Conservation (phyloP, 2,888 invertebrate genomes). For the Acheta domesticus region DNA sequence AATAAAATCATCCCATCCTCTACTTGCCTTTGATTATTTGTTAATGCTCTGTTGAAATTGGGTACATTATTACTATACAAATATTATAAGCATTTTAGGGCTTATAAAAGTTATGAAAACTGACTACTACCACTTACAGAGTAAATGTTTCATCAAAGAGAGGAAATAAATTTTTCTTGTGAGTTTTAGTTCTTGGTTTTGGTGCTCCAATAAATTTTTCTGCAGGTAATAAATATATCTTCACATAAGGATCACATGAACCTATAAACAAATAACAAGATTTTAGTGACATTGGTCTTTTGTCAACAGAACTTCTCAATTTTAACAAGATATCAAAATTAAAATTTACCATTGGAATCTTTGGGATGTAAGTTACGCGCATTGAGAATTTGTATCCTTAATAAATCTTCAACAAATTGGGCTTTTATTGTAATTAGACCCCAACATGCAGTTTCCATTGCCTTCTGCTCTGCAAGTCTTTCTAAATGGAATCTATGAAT, state of each 20-base stretch:
- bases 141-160: constrained; percentile 92
- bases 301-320: too few species aligned
- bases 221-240: constrained; percentile 79
- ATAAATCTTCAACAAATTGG: constrained; percentile 64
- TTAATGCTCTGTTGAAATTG: constrained; percentile 56
- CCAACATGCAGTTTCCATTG: constrained; percentile 59
- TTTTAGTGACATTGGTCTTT: too few species aligned
- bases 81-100: constrained; percentile 19
- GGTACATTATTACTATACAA: constrained; percentile 5
- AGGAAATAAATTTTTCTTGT: constrained; percentile 89
- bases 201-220: constrained; percentile 72
- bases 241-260: constrained; percentile 88
- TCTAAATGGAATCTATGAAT: constrained; percentile 74
- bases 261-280: constrained; percentile 54
- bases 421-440: constrained; percentile 76
- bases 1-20: constrained; percentile 76
- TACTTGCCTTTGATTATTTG: constrained; percentile 65
- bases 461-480: constrained; percentile 64
- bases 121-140: constrained; percentile 65
- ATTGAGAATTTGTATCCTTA: constrained; percentile 84
- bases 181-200: constrained; percentile 83
- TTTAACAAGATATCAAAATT: neutral
- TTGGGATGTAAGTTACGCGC: constrained; percentile 81
- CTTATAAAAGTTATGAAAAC: constrained; percentile 20
- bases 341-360: constrained; percentile 78